Evolutionary conservation across 2,113 vertebrate genomes (phyloP).

Genomic region (Edolisoma coerulescens): DNA sequence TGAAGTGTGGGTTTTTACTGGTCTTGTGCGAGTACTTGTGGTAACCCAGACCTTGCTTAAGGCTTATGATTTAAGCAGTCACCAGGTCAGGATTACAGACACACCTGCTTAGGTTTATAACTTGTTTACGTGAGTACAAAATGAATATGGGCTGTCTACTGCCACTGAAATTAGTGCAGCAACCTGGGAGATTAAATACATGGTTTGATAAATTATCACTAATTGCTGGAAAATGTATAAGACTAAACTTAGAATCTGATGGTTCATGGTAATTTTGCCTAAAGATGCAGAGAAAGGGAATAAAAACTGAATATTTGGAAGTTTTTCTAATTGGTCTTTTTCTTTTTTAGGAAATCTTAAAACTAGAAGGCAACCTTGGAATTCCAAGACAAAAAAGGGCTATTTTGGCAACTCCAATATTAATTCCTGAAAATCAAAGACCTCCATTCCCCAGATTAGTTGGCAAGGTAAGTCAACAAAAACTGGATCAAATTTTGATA

Average conservation of each 20-base stretch:
- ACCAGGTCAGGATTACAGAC: not conserved
- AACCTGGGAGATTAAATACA: not conserved
- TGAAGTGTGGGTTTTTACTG: not conserved
- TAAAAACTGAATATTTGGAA: not conserved
- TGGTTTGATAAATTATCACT: not conserved
- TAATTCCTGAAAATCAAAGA: constrained; percentile 92
- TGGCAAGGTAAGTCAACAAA: constrained; percentile 83
- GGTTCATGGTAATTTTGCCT: not conserved
- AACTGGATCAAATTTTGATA: not conserved
- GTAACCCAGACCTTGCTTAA: not conserved
- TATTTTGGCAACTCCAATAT: constrained; percentile 85
- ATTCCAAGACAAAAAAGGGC: constrained; percentile 85
- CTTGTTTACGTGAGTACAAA: not conserved
- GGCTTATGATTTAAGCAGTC: not conserved
- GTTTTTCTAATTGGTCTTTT: not conserved
- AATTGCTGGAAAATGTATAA: not conserved
- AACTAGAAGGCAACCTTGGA: constrained; percentile 72
- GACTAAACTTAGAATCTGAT: not conserved
- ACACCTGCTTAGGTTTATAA: not conserved
- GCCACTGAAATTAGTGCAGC: not conserved
- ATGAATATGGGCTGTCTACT: not conserved
- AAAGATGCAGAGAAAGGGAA: not conserved
- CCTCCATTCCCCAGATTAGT: constrained; percentile 85
- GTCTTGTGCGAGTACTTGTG: not conserved
- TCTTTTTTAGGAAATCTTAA: constrained; percentile 80